These are phyloP conservation scores for Daktulosphaira vitifoliae DNA, from an alignment of 1,140 invertebrate genomes.

Conservation along the genomic window DNA sequence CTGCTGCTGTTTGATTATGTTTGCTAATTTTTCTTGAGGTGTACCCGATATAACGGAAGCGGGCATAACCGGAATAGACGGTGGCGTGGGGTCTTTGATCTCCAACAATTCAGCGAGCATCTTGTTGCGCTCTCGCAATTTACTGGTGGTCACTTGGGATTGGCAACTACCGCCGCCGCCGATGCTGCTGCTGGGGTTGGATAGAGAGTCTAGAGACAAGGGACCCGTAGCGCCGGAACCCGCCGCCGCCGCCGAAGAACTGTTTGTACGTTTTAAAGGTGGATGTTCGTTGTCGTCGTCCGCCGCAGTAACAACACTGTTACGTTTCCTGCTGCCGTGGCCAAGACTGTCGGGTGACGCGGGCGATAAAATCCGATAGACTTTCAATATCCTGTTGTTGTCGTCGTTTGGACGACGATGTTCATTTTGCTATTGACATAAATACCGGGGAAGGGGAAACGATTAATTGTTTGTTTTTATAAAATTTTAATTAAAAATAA, in stretches of 20 bases:
- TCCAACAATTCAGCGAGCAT: conserved; percentile 76
- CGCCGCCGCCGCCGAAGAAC: too few species aligned
- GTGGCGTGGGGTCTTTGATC: conserved; percentile 61
- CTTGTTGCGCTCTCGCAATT: conserved; percentile 72
- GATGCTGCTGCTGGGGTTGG: conserved; percentile 26
- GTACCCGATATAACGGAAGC: conserved; percentile 56
- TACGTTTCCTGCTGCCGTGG: conserved; percentile 52
- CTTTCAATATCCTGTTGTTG: not conserved
- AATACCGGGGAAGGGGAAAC: too few species aligned
- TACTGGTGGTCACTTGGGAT: conserved; percentile 49
- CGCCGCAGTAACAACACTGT: conserved; percentile 51
- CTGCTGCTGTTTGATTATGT: conserved; percentile 36
- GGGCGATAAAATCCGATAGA: conserved; percentile 39
- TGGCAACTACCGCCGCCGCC: conserved; percentile 35
- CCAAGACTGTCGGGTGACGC: conserved; percentile 44
- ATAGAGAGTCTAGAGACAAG: conserved; percentile 3
- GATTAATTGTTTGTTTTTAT: not conserved
- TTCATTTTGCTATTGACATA: conserved; percentile 8
- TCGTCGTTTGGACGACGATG: conserved; percentile 3
- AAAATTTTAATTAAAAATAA: not conserved
- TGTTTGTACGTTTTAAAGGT: conserved; percentile 9
- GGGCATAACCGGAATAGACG: conserved; percentile 56
- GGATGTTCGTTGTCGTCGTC: conserved; percentile 46
- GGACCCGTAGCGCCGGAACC: not conserved
- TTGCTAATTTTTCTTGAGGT: conserved; percentile 53